Conservation (phyloP, 2,888 invertebrate genomes). For the Chrysomela aeneicollis region DNA sequence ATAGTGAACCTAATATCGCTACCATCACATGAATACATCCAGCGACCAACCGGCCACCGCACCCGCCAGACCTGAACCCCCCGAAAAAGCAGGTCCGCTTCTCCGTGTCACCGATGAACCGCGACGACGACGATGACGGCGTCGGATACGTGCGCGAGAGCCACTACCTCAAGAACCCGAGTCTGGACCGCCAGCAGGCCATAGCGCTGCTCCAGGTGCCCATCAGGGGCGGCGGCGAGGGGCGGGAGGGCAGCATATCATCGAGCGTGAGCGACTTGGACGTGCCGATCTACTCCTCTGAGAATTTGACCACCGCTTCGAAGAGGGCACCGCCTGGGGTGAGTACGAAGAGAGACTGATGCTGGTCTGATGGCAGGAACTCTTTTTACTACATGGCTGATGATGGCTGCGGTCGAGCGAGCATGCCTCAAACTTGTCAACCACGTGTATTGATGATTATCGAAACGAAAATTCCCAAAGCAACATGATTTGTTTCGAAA, state of each 20-base stretch:
- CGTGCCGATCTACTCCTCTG: slow-evolving; percentile 64
- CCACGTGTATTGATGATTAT: too few species aligned
- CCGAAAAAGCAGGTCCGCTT: slow-evolving; percentile 44
- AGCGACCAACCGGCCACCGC: neutral
- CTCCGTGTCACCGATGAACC: slow-evolving; percentile 52
- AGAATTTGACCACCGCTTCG: slow-evolving; percentile 53
- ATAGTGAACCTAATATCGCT: too few species aligned
- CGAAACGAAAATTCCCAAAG: too few species aligned
- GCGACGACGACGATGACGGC: slow-evolving; percentile 61
- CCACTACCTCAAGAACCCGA: slow-evolving; percentile 64
- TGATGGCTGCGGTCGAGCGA: too few species aligned
- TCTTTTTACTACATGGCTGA: too few species aligned
- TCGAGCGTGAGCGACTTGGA: slow-evolving; percentile 67
- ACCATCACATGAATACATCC: too few species aligned
- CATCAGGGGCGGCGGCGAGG: slow-evolving; percentile 40
- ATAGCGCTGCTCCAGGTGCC: slow-evolving; percentile 62
- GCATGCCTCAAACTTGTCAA: too few species aligned
- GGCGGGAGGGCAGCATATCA: slow-evolving; percentile 63
- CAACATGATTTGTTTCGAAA: too few species aligned
- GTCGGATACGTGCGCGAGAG: slow-evolving; percentile 67
- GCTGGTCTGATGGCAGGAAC: too few species aligned
- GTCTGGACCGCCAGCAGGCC: slow-evolving; percentile 55
- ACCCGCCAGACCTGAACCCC: slow-evolving; percentile 26
- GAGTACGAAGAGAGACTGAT: too few species aligned
- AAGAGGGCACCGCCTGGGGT: slow-evolving; percentile 49